Evolutionary conservation across 2,888 invertebrate genomes (phyloP), one percentile per base, ranked within the genome.

Genomic region (Tenthredo notha): DNA sequence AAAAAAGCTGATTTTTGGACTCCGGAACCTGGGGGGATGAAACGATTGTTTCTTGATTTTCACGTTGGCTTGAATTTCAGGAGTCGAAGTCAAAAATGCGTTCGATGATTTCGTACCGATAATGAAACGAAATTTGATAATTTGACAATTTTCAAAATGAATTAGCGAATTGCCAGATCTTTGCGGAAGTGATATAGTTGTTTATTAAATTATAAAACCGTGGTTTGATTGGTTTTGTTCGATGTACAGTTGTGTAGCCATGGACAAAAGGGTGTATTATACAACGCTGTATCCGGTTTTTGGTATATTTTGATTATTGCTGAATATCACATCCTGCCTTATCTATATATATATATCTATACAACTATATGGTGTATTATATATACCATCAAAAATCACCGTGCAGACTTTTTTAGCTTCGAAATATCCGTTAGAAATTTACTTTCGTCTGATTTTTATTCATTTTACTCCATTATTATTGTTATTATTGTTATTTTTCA

Each of bases 201-300:
- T 70, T 18, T n/a, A 70, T 70, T 70, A 37, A 70, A 70, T 37
- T 33, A 33, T 70, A 70, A 70, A 70, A 70, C n/a, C 37, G 37
- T 0, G 15, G 18, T 54, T n/a, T n/a, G n/a, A 29, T 29, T 37
- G 18, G 67, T 15, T 12, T 37, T 18, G 70, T 37, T 33, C 29
- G 70, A 70, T 37, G 12, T 12, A 70, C 33, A 6, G 7, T 70
- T 33, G 3, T 33, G 3, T 4, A 33, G 29, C 37, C 0, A 37
- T 37, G 33, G 15, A n/a, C 33, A 70, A 70, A 33, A 37, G 37
- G 70, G 33, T 29, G 10, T 29, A 70, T 37, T 70, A 37, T 70
- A 70, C 37, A 18, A 37, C 37, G 15, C 70, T 15, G 37, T 33
- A 70, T 25, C 61, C 33, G 37, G 70, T 70, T 15, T 12, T 47